phyloP scores from a whole-genome alignment of 2,888 invertebrate species.

The Odontocerum albicorne region DNA sequence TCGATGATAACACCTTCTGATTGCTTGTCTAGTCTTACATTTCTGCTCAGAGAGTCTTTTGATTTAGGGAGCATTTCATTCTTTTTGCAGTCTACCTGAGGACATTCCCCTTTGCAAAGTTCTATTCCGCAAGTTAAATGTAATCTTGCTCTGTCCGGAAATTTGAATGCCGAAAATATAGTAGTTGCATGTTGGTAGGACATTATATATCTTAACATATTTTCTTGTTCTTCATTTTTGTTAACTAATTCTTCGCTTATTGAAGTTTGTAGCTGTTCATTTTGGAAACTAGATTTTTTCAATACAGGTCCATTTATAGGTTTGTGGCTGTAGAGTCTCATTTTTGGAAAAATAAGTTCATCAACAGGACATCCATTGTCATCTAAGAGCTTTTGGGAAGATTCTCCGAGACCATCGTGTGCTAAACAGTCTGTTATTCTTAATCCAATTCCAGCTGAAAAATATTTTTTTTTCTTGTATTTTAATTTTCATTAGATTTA shows the following conservation, averaged over 20 bases:
- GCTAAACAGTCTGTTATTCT: conserved; percentile 76
- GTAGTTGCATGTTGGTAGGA: conserved; percentile 58
- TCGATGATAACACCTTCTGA: conserved; percentile 63
- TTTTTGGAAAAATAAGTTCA: conserved; percentile 62
- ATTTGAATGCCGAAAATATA: conserved; percentile 80
- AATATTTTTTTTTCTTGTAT: conserved; percentile 43
- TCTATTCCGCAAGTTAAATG: conserved; percentile 78
- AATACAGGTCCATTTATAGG: conserved; percentile 46
- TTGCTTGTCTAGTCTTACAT: conserved; percentile 54
- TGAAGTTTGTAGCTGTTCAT: conserved; percentile 41
- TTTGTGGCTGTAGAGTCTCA: conserved; percentile 51
- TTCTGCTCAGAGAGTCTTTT: conserved; percentile 51
- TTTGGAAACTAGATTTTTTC: conserved; percentile 44
- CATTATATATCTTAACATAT: conserved; percentile 53
- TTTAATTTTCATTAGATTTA: too few relatives aligned
- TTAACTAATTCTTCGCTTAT: conserved; percentile 40
- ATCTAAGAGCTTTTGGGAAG: conserved; percentile 72
- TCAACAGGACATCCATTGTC: conserved; percentile 75
- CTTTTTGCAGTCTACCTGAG: conserved; percentile 58
- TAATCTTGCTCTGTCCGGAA: conserved; percentile 72
- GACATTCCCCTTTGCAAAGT: conserved; percentile 73
- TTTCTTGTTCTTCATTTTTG: conserved; percentile 42
- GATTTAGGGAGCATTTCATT: conserved; percentile 45
- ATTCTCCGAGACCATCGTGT: conserved; percentile 76
- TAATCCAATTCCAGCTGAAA: conserved; percentile 70